Conservation (phyloP, 2,113 vertebrate species). For the Eulemur rufifrons region DNA sequence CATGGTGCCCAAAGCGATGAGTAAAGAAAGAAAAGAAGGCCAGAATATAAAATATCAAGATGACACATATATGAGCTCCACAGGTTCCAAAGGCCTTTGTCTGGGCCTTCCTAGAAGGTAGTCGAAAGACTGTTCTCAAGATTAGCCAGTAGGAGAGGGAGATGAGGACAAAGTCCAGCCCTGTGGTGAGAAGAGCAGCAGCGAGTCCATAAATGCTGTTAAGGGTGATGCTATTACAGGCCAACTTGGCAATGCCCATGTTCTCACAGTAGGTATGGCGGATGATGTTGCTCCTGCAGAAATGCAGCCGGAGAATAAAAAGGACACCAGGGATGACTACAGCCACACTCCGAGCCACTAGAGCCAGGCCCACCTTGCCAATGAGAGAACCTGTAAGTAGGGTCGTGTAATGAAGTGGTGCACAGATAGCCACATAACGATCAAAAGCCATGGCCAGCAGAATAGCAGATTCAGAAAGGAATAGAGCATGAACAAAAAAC, state of each 20-base stretch:
- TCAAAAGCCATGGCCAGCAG: slow-evolving; percentile 76
- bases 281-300: slow-evolving; percentile 50
- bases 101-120: slow-evolving; percentile 49
- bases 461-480: slow-evolving; percentile 69
- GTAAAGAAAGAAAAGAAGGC: slow-evolving; percentile 77
- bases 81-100: slow-evolving; percentile 67
- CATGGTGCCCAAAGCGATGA: slow-evolving; percentile 57
- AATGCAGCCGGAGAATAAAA: slow-evolving; percentile 50
- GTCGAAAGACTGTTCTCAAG: slow-evolving; percentile 51
- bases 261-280: slow-evolving; percentile 72
- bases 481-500: slow-evolving; percentile 69
- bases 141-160: slow-evolving; percentile 67
- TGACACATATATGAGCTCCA: slow-evolving; percentile 66
- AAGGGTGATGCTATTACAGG: slow-evolving; percentile 45
- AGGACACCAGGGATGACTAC: slow-evolving; percentile 65
- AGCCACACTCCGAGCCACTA: slow-evolving; percentile 48
- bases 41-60: slow-evolving; percentile 70
- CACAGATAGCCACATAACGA: slow-evolving; percentile 68
- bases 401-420: slow-evolving; percentile 58
- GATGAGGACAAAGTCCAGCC: slow-evolving; percentile 65
- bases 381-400: slow-evolving; percentile 56
- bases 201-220: slow-evolving; percentile 67
- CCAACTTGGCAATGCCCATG: slow-evolving; percentile 72
- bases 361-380: slow-evolving; percentile 45
- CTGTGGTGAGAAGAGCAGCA: slow-evolving; percentile 66